Evolutionary conservation across 2,797 vertebrate genomes (phyloP), one percentile per base, ranked within the genome.

Genomic region (Lates japonicus): DNA sequence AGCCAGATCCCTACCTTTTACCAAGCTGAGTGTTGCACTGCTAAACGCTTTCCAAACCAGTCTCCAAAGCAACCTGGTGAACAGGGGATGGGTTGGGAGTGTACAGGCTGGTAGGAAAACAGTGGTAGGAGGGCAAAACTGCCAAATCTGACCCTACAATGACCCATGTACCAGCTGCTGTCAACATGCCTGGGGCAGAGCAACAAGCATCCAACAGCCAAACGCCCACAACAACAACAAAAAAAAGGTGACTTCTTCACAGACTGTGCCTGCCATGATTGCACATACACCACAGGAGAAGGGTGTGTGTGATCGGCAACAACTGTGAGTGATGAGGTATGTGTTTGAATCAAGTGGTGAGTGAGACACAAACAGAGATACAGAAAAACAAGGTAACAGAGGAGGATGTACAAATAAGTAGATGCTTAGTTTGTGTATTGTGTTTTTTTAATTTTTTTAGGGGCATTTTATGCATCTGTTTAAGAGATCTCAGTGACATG

Each of bases 91-190:
- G 16, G 42, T 13, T 5, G 31, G 66, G 37, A 11, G 63, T 22
- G n/a, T 7, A 39, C 12, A 22, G 51, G 54, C 41, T 41, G 51
- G 22, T 22, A 25, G 20, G 12, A 46, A 54, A 62, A 73, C 57
- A 41, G 76, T 49, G 41, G 65, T 65, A 22, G 70, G 70, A 20
- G 54, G 74, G 71, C 77, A 64, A 69, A 60, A 20, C 46, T 37
- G 73, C n/a, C 74, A 62, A 55, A 63, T 55, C 63, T 67, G 63
- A 90, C 78, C 78, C 68, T 10, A 44, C 42, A 39, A 42, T 74
- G 60, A 75, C 81, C 83, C 37, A 16, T 20, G 37, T n/a, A 79
- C 65, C 84, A 76, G 84, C 84, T 89, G 87, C 75, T 46, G 52
- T 70, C 70, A 77, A 58, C 70, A 55, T 7, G 63, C 82, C 65